These are phyloP conservation scores for Punctoribates punctum DNA, from an alignment of 2,888 invertebrate species.

Conservation along the genomic window DNA sequence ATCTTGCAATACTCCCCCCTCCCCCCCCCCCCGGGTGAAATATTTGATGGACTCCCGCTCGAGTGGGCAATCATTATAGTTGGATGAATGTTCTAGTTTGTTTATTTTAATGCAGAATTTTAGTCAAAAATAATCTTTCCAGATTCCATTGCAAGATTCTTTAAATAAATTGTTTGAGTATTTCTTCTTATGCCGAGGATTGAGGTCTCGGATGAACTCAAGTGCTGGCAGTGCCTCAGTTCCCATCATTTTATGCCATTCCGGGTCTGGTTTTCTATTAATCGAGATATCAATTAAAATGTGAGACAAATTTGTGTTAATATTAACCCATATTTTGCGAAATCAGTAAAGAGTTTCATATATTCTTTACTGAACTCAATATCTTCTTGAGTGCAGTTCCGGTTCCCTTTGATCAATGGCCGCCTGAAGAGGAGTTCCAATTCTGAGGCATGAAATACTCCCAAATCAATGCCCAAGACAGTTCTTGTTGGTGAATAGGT, in stretches of 20 bases:
- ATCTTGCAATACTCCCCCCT: no score
- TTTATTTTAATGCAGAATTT: no score
- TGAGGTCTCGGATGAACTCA: background rate
- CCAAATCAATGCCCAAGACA: background rate
- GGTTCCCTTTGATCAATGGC: background rate
- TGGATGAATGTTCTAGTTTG: no score
- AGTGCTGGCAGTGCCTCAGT: background rate
- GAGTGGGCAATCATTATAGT: no score
- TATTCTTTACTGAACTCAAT: background rate
- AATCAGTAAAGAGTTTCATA: constrained; percentile 36
- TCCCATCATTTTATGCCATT: background rate
- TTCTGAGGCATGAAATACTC: background rate
- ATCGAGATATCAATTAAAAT: background rate
- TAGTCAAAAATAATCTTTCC: background rate
- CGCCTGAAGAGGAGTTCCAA: background rate
- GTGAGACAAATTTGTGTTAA: background rate
- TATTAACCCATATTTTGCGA: constrained; percentile 37
- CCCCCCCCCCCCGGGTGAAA: no score
- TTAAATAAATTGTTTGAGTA: background rate
- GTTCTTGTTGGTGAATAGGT: background rate
- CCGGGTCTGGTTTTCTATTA: background rate
- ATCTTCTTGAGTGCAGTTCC: background rate
- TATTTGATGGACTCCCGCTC: no score
- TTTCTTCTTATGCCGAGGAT: background rate
- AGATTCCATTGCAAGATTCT: background rate